Percentiles rank a stretch among this genome's conserved stretches.
phyloP scores from a whole-genome alignment of 30 jellyfish, hydroid and myxozoan species.

The Aurelia sp. region DNA sequence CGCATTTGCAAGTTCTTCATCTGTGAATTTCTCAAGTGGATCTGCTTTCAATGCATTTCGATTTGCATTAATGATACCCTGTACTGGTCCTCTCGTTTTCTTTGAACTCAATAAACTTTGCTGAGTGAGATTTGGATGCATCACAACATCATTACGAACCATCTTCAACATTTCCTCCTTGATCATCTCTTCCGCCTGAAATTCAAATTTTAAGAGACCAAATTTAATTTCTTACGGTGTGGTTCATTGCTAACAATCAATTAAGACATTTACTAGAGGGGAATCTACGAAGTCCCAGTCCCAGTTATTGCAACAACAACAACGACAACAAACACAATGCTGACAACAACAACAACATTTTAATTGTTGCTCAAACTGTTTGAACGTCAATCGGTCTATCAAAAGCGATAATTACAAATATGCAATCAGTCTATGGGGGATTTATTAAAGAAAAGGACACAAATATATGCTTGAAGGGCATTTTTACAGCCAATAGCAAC shows the following conservation, averaged over 20 bases:
- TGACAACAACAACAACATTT: no score
- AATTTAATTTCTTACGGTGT: no score
- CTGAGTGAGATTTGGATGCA: conserved; percentile 80
- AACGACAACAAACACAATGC: background rate
- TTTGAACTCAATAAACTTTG: conserved; percentile 58
- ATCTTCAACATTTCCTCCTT: conserved; percentile 91
- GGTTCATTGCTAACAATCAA: no score
- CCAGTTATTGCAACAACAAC: background rate
- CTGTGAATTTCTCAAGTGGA: conserved; percentile 82
- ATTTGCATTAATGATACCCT: conserved; percentile 65
- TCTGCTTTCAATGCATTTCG: conserved; percentile 72
- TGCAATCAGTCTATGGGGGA: no score
- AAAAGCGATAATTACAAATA: no score
- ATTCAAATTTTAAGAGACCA: background rate
- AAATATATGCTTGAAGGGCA: no score
- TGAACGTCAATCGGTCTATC: no score
- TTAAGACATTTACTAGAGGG: background rate
- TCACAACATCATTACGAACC: conserved; percentile 89
- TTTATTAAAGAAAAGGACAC: no score
- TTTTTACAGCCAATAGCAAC: no score
- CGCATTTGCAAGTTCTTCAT: conserved; percentile 84
- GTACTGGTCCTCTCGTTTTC: conserved; percentile 78
- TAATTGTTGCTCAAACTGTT: no score
- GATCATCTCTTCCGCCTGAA: conserved; percentile 97
- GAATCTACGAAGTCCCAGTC: background rate